phyloP scores from a whole-genome alignment of 1,140 invertebrate genomes.

The Polypedilum pembai region DNA sequence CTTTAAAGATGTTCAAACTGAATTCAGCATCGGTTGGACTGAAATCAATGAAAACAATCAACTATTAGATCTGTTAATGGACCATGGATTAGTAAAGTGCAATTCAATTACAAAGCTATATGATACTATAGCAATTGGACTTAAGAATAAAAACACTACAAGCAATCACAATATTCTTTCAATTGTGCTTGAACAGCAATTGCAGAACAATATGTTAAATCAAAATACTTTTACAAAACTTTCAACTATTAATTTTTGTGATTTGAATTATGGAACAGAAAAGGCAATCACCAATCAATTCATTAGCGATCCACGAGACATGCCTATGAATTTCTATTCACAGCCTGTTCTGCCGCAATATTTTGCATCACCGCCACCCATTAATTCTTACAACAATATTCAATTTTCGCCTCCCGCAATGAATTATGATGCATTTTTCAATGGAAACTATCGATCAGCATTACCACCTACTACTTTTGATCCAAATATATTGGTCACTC shows the following conservation, averaged over 20 bases:
- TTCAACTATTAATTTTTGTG: slow-evolving; percentile 62
- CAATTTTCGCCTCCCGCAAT: slow-evolving; percentile 34
- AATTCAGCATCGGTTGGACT: slow-evolving; percentile 39
- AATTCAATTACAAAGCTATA: slow-evolving; percentile 41
- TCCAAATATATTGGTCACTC: not conserved
- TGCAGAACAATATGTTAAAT: slow-evolving; percentile 44
- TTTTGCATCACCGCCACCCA: slow-evolving; percentile 49
- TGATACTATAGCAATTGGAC: slow-evolving; percentile 43
- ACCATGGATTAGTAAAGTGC: slow-evolving; percentile 39
- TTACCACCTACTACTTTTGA: not conserved
- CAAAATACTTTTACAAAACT: slow-evolving; percentile 54
- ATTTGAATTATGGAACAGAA: slow-evolving; percentile 54
- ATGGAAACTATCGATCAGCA: slow-evolving; percentile 10
- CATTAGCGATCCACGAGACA: slow-evolving; percentile 39
- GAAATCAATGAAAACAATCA: slow-evolving; percentile 42
- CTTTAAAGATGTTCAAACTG: not conserved
- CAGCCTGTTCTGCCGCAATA: slow-evolving; percentile 52
- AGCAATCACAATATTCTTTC: slow-evolving; percentile 54
- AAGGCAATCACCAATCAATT: slow-evolving; percentile 44
- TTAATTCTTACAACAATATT: slow-evolving; percentile 46
- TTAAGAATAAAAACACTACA: slow-evolving; percentile 39
- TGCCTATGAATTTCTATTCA: slow-evolving; percentile 47
- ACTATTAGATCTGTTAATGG: slow-evolving; percentile 34
- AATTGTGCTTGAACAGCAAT: slow-evolving; percentile 60
- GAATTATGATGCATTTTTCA: not conserved